Evolutionary conservation across 2,113 vertebrate genomes (phyloP).

Genomic region (Mus spicilegus): DNA sequence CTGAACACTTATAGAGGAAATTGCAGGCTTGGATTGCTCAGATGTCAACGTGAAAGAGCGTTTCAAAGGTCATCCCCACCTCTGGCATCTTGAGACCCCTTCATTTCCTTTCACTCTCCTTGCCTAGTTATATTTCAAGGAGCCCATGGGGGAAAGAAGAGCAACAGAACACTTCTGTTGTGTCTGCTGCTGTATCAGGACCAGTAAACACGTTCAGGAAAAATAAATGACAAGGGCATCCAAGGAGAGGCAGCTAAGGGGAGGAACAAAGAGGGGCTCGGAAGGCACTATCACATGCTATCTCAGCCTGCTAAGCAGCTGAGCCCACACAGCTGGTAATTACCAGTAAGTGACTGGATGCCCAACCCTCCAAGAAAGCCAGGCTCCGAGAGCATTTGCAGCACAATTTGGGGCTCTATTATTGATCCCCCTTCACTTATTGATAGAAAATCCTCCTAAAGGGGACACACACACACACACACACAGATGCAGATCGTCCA

Average conservation of each 20-base stretch:
- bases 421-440: not conserved
- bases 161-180: not conserved
- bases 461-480: not conserved
- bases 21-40: slow-evolving; percentile 63
- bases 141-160: not conserved
- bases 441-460: not conserved
- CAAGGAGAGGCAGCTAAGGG: not conserved
- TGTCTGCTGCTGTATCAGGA: not conserved
- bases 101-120: not conserved
- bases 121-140: not conserved
- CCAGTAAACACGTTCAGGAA: not conserved
- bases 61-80: slow-evolving; percentile 55
- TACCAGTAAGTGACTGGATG: not conserved
- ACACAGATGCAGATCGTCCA: not conserved
- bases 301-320: not conserved
- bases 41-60: slow-evolving; percentile 65
- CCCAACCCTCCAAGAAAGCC: not conserved
- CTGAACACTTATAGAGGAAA: slow-evolving; percentile 72
- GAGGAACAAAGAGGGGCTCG: not conserved
- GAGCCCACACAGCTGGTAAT: slow-evolving; percentile 25
- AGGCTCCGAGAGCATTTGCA: not conserved
- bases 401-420: not conserved
- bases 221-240: slow-evolving; percentile 47
- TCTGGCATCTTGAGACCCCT: slow-evolving; percentile 32
- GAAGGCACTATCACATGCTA: not conserved